Percentiles rank a stretch among this genome's conserved stretches.
Evolutionary conservation across 1,140 invertebrate genomes (phyloP).

Genomic region (Drosophila watanabei): DNA sequence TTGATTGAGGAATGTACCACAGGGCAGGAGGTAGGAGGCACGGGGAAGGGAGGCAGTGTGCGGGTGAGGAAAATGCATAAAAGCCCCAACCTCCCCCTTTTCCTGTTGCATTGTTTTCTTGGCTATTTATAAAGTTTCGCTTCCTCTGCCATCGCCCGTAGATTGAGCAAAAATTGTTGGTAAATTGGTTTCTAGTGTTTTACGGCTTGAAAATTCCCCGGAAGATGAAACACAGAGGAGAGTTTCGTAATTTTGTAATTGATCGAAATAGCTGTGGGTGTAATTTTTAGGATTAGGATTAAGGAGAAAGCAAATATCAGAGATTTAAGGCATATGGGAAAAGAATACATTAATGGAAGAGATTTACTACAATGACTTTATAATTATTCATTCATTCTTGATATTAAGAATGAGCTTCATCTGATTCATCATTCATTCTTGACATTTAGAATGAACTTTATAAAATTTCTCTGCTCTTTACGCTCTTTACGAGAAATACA

Average conservation of each 20-base stretch:
- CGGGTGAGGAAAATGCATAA: slow-evolving; percentile 9
- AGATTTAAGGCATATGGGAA: not conserved
- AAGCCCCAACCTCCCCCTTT: slow-evolving; percentile 16
- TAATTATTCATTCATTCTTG: slow-evolving; percentile 24
- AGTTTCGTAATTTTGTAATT: slow-evolving; percentile 39
- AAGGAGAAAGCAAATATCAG: not conserved
- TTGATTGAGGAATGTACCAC: slow-evolving; percentile 79
- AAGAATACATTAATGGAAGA: not conserved
- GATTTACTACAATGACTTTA: slow-evolving; percentile 8
- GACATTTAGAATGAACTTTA: slow-evolving; percentile 23
- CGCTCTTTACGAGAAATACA: slow-evolving; percentile 1
- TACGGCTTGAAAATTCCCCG: slow-evolving; percentile 12
- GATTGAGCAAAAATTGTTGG: slow-evolving; percentile 74
- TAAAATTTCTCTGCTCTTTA: no score
- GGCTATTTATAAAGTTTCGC: slow-evolving; percentile 72
- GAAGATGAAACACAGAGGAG: not conserved
- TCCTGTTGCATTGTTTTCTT: slow-evolving; percentile 58
- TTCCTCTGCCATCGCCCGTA: slow-evolving; percentile 42
- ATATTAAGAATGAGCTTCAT: slow-evolving; percentile 18
- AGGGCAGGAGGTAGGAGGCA: not conserved
- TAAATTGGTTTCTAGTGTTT: slow-evolving; percentile 78
- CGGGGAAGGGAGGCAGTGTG: not conserved
- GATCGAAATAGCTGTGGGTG: slow-evolving; percentile 18
- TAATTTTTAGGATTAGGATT: slow-evolving; percentile 7
- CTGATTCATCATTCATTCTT: slow-evolving; percentile 1